A percentile compares a stretch with the other conserved stretches of the same genome.
Conservation (phyloP, 2,797 vertebrate genomes). For the Alcedo quadribrachys region DNA sequence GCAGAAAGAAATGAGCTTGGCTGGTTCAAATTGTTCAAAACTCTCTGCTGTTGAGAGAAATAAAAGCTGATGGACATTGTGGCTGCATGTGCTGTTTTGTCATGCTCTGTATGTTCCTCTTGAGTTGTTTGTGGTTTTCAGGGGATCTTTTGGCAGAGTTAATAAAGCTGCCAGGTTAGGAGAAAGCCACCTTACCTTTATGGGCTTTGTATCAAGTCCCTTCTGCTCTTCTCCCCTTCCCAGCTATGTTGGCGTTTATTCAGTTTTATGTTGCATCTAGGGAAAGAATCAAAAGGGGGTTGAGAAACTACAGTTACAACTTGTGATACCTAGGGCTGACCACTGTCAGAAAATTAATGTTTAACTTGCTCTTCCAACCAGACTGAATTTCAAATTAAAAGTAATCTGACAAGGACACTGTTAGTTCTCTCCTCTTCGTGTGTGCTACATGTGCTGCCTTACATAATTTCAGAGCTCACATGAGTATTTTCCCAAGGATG, state of each 20-base stretch:
- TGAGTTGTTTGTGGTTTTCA: neutral
- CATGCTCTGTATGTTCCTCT: neutral
- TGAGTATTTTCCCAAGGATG: neutral
- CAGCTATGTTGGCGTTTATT: neutral
- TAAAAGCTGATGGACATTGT: neutral
- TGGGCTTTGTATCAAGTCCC: neutral
- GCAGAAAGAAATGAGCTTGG: neutral
- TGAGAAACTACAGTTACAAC: conserved; percentile 34
- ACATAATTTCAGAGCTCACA: neutral
- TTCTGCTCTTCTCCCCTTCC: neutral
- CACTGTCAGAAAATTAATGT: conserved; percentile 50
- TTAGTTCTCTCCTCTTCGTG: neutral
- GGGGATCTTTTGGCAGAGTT: neutral
- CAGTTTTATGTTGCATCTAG: neutral
- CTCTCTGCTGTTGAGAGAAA: neutral
- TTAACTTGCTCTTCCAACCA: conserved; percentile 17
- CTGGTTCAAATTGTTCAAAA: neutral
- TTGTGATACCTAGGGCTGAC: conserved; percentile 1
- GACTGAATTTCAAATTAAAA: conserved; percentile 50
- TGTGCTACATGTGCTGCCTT: neutral
- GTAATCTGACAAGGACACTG: neutral
- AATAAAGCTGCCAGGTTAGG: neutral
- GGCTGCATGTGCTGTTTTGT: neutral
- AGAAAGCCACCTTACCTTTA: neutral
- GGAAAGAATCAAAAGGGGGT: neutral